A percentile compares a stretch with the other conserved stretches of the same genome.
Conservation (phyloP, 2,888 invertebrate genomes). For the Mechanitis messenoides region DNA sequence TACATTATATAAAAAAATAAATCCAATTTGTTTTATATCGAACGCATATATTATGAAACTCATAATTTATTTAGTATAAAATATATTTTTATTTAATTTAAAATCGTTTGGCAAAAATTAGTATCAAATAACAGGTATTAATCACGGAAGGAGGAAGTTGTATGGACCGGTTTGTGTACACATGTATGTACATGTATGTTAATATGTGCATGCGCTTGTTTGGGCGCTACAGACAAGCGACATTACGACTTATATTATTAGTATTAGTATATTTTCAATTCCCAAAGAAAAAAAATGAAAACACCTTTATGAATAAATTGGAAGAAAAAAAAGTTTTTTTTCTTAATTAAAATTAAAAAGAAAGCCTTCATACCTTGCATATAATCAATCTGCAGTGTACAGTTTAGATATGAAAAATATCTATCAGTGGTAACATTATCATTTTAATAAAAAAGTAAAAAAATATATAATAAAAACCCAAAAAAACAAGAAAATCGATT, state of each 20-base stretch:
- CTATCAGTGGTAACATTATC: no score
- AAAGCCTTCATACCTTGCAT: no score
- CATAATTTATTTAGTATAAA: not conserved
- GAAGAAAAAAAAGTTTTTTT: no score
- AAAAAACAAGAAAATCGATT: not conserved
- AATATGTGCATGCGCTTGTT: constrained; percentile 31
- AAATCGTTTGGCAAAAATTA: constrained; percentile 28
- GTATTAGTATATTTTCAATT: no score
- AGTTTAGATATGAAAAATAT: no score
- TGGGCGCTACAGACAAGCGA: constrained; percentile 20
- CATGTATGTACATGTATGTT: constrained; percentile 36
- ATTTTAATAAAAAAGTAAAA: not conserved
- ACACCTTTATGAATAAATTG: no score
- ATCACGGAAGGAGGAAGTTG: constrained; percentile 60
- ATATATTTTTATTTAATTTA: constrained; percentile 9
- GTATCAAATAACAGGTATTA: constrained; percentile 32
- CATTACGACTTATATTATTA: not conserved
- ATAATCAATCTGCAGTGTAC: no score
- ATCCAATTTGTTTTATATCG: no score
- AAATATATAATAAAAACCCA: not conserved
- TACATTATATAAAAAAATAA: no score
- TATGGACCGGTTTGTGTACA: constrained; percentile 41
- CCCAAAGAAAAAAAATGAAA: no score
- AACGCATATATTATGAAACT: no score
- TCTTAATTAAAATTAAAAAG: no score